These are phyloP conservation scores for Amazonetta brasiliensis DNA, from an alignment of 2,797 vertebrate species.

Conservation along the genomic window DNA sequence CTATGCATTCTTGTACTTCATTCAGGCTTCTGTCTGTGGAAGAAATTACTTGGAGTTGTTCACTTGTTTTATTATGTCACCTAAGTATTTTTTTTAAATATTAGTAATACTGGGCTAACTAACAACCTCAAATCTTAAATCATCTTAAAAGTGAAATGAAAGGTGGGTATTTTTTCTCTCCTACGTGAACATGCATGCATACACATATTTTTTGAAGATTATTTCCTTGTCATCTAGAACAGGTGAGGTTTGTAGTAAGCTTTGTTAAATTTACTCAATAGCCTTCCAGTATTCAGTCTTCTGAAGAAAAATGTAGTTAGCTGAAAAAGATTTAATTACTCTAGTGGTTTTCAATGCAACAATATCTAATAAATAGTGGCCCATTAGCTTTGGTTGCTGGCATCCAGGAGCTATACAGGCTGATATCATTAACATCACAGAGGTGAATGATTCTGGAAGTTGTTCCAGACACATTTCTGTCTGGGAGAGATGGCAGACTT, in stretches of 20 bases:
- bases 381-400: background rate
- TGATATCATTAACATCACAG: background rate
- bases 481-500: background rate
- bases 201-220: background rate
- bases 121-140: background rate
- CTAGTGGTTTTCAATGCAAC: background rate
- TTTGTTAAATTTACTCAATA: background rate
- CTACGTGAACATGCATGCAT: background rate
- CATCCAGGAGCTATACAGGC: background rate
- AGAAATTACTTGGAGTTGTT: background rate
- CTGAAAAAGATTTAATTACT: background rate
- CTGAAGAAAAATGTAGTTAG: background rate
- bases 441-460: background rate
- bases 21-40: background rate
- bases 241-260: background rate
- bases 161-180: background rate
- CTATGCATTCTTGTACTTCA: background rate
- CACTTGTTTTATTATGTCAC: background rate
- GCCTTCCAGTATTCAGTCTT: background rate
- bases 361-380: background rate
- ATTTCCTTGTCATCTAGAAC: background rate
- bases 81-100: background rate
- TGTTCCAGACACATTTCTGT: background rate
- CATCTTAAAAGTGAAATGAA: background rate
- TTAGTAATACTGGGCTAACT: background rate